A percentile compares a stretch with the other conserved stretches of the same genome.
phyloP scores from a whole-genome alignment of 2,113 vertebrate species.

The Pluvianellus socialis region DNA sequence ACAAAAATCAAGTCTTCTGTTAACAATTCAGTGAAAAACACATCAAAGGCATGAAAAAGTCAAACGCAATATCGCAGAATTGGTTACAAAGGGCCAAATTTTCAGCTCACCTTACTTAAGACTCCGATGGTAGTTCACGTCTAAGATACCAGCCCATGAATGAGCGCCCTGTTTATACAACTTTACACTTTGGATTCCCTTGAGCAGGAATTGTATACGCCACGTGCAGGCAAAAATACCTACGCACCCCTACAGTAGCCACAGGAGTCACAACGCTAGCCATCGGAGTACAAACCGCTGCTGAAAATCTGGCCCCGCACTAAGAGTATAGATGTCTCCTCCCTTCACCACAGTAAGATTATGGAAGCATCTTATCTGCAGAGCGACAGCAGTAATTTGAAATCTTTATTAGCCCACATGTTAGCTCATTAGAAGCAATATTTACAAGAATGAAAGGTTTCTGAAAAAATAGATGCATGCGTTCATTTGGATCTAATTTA shows the following conservation, averaged over 20 bases:
- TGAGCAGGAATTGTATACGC: background rate
- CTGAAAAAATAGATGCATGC: background rate
- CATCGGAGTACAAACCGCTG: background rate
- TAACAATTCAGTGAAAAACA: background rate
- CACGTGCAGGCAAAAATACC: background rate
- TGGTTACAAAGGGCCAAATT: background rate
- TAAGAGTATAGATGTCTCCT: background rate
- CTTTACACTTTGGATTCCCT: background rate
- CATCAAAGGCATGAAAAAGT: background rate
- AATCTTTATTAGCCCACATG: background rate
- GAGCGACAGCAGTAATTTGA: background rate
- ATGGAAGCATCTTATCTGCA: background rate
- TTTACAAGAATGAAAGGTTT: background rate
- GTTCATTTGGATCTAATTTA: background rate
- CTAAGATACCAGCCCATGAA: background rate
- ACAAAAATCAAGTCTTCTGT: background rate
- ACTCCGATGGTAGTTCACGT: background rate
- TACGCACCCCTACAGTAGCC: accelerated
- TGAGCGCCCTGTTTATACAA: background rate
- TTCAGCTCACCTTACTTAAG: conserved; percentile 3
- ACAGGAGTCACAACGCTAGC: background rate
- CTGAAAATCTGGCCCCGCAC: conserved; percentile 33
- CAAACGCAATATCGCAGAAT: background rate
- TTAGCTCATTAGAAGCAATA: conserved; percentile 15
- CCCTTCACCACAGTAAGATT: background rate